Conservation (phyloP, 2,797 vertebrate genomes). For the Pseudotriccus pelzelni region DNA sequence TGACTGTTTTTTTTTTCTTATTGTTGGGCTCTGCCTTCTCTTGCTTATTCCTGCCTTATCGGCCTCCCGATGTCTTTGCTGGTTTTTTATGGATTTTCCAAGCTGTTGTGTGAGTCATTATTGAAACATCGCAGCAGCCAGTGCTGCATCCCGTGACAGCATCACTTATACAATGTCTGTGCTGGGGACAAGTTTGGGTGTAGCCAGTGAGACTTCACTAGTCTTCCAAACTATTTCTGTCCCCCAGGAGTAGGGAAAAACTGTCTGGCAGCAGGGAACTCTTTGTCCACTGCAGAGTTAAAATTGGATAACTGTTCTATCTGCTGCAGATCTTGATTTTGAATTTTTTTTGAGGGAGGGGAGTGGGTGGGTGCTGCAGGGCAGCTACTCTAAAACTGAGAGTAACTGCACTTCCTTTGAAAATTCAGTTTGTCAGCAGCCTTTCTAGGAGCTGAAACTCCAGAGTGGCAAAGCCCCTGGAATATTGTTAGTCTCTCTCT, state of each 20-base stretch:
- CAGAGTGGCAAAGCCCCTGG: not conserved
- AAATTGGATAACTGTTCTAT: not conserved
- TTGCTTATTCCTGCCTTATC: slow-evolving; percentile 13
- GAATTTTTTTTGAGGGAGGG: accelerated
- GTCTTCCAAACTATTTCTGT: slow-evolving; percentile 27
- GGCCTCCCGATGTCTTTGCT: not conserved
- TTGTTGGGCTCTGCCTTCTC: not conserved
- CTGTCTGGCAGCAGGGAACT: not conserved
- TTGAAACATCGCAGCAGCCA: slow-evolving; percentile 62
- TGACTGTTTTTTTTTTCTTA: not conserved
- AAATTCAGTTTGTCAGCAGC: not conserved
- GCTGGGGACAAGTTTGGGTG: slow-evolving; percentile 52
- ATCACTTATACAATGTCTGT: slow-evolving; percentile 48
- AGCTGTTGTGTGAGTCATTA: slow-evolving; percentile 66
- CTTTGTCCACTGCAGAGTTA: not conserved
- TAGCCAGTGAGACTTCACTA: not conserved
- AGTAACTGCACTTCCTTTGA: not conserved
- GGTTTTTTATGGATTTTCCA: slow-evolving; percentile 53
- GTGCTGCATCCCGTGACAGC: slow-evolving; percentile 51
- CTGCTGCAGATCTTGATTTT: not conserved
- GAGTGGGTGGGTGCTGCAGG: not conserved
- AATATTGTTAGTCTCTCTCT: not conserved
- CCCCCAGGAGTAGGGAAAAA: not conserved
- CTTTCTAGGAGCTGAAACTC: not conserved
- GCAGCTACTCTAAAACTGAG: not conserved